Base-by-base conservation (phyloP, 2,113 vertebrate genomes). In the Oxyruncus cristatus region DNA sequence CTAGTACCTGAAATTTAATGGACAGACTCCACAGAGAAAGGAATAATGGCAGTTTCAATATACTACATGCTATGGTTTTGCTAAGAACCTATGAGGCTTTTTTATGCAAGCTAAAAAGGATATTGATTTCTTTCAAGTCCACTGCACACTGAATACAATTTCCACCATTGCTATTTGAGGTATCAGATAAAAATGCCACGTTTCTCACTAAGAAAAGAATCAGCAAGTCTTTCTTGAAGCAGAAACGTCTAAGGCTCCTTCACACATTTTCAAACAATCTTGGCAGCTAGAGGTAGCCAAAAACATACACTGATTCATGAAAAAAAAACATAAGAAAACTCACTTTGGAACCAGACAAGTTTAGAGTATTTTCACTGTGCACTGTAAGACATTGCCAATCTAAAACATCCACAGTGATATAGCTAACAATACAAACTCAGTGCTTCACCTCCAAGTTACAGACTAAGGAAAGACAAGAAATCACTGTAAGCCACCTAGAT, bases 121-220 rank as follows among this genome's bases (percentile, higher is more conserved):
- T 66, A 95, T 73, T 37, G 66, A 90, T 93, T 93, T 61, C 11
- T 88, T 93, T 95, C 75, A 72, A 85, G 71, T 76, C 37, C 59
- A 53, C 71, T 79, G 58, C 4, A 0, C 70, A n/a, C 39, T 72
- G 80, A 93, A 85, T 73, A 58, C 77, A 56, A 92, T 88, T 90
- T 62, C 37, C 14, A 88, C 24, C 39, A 15, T 28, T 90, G 46
- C 59, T 66, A 76, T 83, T 90, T 76, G 26, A 90, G 32, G 15
- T 76, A 73, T 49, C 65, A 85, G 74, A 90, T 72, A 68, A 93
- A 97, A 94, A 88, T 30, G 41, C 10, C 49, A 72, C 72, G 49
- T 62, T 89, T 92, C 44, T 84, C 32, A 47, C 72, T 58, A 66
- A 77, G 58, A 66, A 93, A 86, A 87, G 15, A 91, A 81, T 70